These are phyloP conservation scores for Eumacrocentrus americanus DNA, from an alignment of 2,888 invertebrate species.

Conservation along the genomic window DNA sequence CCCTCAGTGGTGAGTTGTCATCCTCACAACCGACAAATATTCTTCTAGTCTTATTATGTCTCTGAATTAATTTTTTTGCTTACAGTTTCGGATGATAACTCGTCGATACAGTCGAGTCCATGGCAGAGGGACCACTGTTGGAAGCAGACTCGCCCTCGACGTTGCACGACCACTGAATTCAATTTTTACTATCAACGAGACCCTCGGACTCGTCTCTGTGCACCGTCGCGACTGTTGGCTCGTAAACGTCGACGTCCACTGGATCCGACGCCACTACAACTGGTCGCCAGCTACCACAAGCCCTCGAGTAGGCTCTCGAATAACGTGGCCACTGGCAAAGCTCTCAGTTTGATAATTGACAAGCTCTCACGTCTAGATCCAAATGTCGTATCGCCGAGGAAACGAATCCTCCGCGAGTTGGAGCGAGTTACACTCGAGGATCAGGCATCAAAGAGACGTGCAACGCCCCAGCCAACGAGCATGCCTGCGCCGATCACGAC, in stretches of 20 bases:
- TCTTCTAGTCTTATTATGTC: slow-evolving; percentile 12
- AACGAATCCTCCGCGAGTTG: slow-evolving; percentile 81
- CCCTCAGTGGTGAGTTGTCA: slow-evolving; percentile 76
- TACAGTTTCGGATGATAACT: slow-evolving; percentile 86
- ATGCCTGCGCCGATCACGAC: slow-evolving; percentile 38
- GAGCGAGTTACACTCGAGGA: slow-evolving; percentile 78
- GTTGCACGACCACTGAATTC: slow-evolving; percentile 76
- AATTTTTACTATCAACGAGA: slow-evolving; percentile 73
- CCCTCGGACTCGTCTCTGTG: slow-evolving; percentile 61
- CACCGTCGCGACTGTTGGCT: slow-evolving; percentile 61
- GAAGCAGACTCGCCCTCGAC: slow-evolving; percentile 81
- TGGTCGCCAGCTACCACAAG: slow-evolving; percentile 42
- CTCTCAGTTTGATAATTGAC: slow-evolving; percentile 55
- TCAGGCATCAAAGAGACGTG: slow-evolving; percentile 67
- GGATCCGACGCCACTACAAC: slow-evolving; percentile 60
- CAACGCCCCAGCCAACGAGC: slow-evolving; percentile 51
- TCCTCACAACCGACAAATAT: too few relatives aligned
- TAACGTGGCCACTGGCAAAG: slow-evolving; percentile 45
- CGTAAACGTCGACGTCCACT: slow-evolving; percentile 73
- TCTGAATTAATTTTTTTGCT: slow-evolving; percentile 18
- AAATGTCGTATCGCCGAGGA: slow-evolving; percentile 79
- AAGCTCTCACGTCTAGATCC: slow-evolving; percentile 59
- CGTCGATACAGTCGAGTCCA: slow-evolving; percentile 87
- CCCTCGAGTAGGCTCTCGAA: slow-evolving; percentile 37
- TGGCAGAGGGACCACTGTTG: slow-evolving; percentile 91